These are phyloP conservation scores for Oplegnathus fasciatus DNA, from an alignment of 2,113 vertebrate species.

Conservation along the genomic window DNA sequence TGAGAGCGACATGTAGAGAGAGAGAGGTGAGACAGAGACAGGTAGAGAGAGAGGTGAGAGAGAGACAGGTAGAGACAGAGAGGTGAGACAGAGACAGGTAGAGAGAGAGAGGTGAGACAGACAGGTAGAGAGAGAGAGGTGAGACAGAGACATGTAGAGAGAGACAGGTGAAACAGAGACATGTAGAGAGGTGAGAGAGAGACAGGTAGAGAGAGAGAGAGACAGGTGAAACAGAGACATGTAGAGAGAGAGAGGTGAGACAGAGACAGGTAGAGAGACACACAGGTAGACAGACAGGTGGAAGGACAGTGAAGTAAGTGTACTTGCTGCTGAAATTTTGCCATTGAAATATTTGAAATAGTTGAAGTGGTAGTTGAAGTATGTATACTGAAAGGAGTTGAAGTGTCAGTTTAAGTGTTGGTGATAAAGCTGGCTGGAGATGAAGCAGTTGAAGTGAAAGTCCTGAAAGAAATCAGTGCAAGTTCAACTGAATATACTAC, in stretches of 20 bases:
- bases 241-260: slow-evolving; percentile 5
- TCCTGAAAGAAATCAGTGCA: too few relatives aligned
- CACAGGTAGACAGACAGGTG: not conserved
- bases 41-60: too few relatives aligned
- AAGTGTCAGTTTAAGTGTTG: too few relatives aligned
- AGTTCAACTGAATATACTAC: too few relatives aligned
- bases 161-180: not conserved
- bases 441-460: too few relatives aligned
- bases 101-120: slow-evolving; percentile 5
- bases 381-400: too few relatives aligned
- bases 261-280: not conserved
- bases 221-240: not conserved
- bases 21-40: slow-evolving; percentile 6
- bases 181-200: not conserved
- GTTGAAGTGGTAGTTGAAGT: too few relatives aligned
- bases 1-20: slow-evolving; percentile 1
- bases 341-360: too few relatives aligned
- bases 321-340: too few relatives aligned
- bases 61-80: slow-evolving; percentile 4
- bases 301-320: not conserved
- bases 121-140: not conserved
- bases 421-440: too few relatives aligned
- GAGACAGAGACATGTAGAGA: slow-evolving; percentile 1
- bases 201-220: not conserved
- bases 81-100: not conserved